Conservation (phyloP, 2,797 vertebrate genomes). For the Diplodus sargus region DNA sequence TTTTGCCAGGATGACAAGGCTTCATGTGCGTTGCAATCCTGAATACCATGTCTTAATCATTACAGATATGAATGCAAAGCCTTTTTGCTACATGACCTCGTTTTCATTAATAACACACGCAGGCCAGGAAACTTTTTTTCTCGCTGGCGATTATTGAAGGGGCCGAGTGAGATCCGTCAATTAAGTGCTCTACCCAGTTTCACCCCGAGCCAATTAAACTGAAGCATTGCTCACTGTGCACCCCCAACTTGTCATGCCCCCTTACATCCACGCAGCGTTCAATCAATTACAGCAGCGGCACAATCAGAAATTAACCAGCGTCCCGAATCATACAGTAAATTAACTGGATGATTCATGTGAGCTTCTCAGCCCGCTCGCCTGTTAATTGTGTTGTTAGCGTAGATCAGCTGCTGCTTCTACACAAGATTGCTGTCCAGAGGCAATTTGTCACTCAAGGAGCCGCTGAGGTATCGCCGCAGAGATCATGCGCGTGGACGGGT, state of each 20-base stretch:
- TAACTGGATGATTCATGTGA: constrained; percentile 10
- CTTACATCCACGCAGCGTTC: constrained; percentile 15
- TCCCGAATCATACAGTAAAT: constrained; percentile 6
- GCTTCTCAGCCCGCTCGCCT: background rate
- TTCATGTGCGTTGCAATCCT: background rate
- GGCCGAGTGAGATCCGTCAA: constrained; percentile 42
- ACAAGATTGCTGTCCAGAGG: background rate
- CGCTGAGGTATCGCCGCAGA: background rate
- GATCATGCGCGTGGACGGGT: background rate
- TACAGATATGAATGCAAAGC: background rate
- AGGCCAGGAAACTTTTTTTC: constrained; percentile 13
- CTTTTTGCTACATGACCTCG: background rate
- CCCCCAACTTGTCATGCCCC: constrained; percentile 34
- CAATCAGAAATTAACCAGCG: constrained; percentile 26
- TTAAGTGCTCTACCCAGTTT: constrained; percentile 19
- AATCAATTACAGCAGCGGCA: constrained; percentile 45
- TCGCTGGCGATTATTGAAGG: constrained; percentile 35
- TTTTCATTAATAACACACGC: constrained; percentile 27
- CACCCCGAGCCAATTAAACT: constrained; percentile 61
- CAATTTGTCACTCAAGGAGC: background rate
- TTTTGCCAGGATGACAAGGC: background rate
- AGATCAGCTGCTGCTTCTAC: constrained; percentile 8
- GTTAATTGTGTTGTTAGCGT: constrained; percentile 12
- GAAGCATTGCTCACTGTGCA: constrained; percentile 55
- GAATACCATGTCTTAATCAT: constrained; percentile 1